phyloP scores from a whole-genome alignment of 2,797 vertebrate species.

The Botia kubotai region DNA sequence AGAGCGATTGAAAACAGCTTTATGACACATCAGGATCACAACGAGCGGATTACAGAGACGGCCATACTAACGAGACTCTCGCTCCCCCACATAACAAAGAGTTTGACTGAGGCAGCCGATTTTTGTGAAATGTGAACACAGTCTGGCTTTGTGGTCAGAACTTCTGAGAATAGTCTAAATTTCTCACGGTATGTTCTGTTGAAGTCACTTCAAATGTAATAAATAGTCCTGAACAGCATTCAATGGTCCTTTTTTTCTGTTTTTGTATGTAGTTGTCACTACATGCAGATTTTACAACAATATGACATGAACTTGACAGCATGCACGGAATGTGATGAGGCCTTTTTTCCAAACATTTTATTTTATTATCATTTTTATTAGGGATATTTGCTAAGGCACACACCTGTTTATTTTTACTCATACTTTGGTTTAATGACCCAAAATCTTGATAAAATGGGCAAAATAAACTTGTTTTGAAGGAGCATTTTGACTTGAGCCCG shows the following conservation, averaged over 20 bases:
- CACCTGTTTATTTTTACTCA: background rate
- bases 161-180: slow-evolving; percentile 55
- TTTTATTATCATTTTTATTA: no score
- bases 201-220: slow-evolving; percentile 59
- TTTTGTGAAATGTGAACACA: slow-evolving; percentile 46
- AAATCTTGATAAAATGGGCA: background rate
- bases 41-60: slow-evolving; percentile 73
- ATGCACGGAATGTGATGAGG: background rate
- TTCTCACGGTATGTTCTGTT: slow-evolving; percentile 62
- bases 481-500: background rate
- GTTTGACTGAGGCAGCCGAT: slow-evolving; percentile 42
- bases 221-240: slow-evolving; percentile 38
- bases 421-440: background rate
- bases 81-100: slow-evolving; percentile 61
- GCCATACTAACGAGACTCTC: slow-evolving; percentile 63
- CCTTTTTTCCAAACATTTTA: background rate
- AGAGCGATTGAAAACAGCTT: slow-evolving; percentile 77
- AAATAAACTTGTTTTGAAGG: background rate
- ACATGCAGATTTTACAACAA: slow-evolving; percentile 13
- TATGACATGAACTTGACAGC: background rate
- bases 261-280: slow-evolving; percentile 1
- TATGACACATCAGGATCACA: slow-evolving; percentile 79
- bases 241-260: slow-evolving; percentile 29
- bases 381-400: background rate
- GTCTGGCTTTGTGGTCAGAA: slow-evolving; percentile 51